Evolutionary conservation across 2,113 vertebrate species (phyloP).

Genomic region (Cinclus mexicanus): DNA sequence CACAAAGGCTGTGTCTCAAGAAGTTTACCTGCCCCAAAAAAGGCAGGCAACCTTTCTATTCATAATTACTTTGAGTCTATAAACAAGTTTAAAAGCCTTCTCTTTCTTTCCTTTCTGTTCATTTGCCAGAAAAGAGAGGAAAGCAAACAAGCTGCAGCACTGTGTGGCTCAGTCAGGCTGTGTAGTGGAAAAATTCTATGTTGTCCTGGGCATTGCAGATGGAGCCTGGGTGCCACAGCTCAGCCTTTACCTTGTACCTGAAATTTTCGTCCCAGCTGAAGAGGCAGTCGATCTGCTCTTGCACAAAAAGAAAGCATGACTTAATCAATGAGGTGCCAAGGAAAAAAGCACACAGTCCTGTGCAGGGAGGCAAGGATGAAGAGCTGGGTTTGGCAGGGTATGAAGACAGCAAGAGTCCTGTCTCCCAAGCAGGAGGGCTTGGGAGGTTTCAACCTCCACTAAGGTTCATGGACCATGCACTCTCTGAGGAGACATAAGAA

Average conservation of each 20-base stretch:
- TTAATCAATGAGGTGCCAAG: background rate
- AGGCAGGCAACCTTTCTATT: constrained; percentile 1
- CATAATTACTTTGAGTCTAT: background rate
- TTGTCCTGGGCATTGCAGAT: background rate
- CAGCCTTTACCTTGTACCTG: background rate
- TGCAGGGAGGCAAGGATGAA: background rate
- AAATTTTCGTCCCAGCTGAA: background rate
- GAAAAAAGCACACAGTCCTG: background rate
- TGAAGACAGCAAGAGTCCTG: background rate
- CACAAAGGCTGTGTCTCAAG: background rate
- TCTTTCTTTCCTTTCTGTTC: background rate
- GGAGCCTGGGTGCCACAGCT: background rate
- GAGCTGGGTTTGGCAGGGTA: background rate
- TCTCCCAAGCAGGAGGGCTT: constrained; percentile 31
- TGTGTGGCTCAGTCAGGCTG: background rate
- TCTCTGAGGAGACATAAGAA: constrained; percentile 59
- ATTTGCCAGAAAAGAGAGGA: background rate
- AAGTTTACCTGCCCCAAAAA: constrained; percentile 4
- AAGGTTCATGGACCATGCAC: constrained; percentile 62
- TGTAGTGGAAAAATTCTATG: background rate
- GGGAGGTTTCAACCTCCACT: constrained; percentile 50
- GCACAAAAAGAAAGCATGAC: background rate
- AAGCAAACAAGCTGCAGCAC: background rate
- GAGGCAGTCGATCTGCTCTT: background rate
- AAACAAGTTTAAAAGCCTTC: background rate